Percentiles rank a stretch among this genome's conserved stretches.
These are phyloP conservation scores for Synanthedon tipuliformis DNA, from an alignment of 2,888 invertebrate species.

Conservation along the genomic window DNA sequence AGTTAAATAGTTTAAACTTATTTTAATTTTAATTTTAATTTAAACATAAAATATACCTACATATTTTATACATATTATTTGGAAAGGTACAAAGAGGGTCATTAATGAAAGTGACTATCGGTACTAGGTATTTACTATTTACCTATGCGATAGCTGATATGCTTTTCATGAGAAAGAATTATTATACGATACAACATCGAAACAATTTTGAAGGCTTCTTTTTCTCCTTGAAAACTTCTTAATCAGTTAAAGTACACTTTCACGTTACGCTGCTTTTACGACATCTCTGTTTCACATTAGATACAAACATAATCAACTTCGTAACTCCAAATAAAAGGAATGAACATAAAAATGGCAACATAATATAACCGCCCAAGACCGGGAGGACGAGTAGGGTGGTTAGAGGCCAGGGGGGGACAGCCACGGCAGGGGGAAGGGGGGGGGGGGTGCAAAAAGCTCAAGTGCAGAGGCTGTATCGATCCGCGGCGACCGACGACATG, in stretches of 20 bases:
- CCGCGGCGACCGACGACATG: constrained; percentile 51
- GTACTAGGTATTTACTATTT: too few relatives aligned
- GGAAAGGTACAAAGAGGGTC: too few relatives aligned
- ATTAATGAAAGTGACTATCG: too few relatives aligned
- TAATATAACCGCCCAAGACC: constrained; percentile 32
- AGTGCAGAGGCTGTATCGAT: constrained; percentile 70
- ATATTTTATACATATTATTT: too few relatives aligned
- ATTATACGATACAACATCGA: too few relatives aligned
- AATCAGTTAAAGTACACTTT: constrained; percentile 5
- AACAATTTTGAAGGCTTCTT: too few relatives aligned
- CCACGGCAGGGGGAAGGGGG: constrained; percentile 8
- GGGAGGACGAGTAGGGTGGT: constrained; percentile 16
- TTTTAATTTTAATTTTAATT: too few relatives aligned
- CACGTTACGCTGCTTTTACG: not conserved
- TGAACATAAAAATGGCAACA: constrained; percentile 54
- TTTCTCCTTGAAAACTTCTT: constrained; percentile 1
- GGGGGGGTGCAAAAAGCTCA: constrained; percentile 51
- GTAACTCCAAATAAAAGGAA: constrained; percentile 24
- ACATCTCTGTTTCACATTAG: not conserved
- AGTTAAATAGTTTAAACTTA: too few relatives aligned
- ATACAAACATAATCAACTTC: not conserved
- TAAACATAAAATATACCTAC: too few relatives aligned
- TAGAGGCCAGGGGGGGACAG: too few relatives aligned
- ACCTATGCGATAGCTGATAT: too few relatives aligned
- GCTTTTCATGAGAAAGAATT: too few relatives aligned